Evolutionary conservation across 2,797 vertebrate species (phyloP).

Genomic region (Onychomys leucogaster): DNA sequence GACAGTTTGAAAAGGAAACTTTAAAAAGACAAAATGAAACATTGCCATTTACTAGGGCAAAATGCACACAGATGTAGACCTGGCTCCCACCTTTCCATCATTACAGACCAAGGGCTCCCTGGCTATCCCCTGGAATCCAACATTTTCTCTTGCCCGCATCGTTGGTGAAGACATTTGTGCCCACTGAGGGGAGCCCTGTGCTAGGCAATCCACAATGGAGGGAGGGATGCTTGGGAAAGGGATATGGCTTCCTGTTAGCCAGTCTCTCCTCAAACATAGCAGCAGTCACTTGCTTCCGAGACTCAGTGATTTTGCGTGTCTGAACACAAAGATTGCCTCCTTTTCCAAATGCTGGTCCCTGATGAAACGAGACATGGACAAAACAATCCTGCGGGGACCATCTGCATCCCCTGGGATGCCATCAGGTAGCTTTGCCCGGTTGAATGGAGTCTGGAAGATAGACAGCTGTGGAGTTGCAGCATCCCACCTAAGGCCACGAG

Average conservation of each 20-base stretch:
- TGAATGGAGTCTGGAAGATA: rapidly evolving
- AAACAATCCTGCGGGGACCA: not conserved
- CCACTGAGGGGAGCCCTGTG: rapidly evolving
- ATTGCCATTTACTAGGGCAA: not conserved
- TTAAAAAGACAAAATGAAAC: not conserved
- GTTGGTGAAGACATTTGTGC: not conserved
- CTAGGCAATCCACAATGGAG: not conserved
- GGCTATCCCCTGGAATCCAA: not conserved
- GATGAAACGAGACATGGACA: not conserved
- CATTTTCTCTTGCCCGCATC: not conserved
- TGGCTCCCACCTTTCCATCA: rapidly evolving
- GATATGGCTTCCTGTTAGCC: not conserved
- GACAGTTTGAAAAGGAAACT: not conserved
- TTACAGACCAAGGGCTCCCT: not conserved
- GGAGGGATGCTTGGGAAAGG: not conserved
- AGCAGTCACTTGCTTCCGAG: not conserved
- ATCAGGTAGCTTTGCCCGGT: not conserved
- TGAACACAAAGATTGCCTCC: not conserved
- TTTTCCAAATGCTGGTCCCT: not conserved
- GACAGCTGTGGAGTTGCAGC: not conserved
- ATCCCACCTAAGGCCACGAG: rapidly evolving
- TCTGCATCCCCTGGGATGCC: too few species aligned
- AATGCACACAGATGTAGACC: rapidly evolving
- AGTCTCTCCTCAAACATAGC: not conserved
- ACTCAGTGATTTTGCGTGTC: rapidly evolving